Conservation (phyloP, 2,888 invertebrate species). For the Altica lythri region DNA sequence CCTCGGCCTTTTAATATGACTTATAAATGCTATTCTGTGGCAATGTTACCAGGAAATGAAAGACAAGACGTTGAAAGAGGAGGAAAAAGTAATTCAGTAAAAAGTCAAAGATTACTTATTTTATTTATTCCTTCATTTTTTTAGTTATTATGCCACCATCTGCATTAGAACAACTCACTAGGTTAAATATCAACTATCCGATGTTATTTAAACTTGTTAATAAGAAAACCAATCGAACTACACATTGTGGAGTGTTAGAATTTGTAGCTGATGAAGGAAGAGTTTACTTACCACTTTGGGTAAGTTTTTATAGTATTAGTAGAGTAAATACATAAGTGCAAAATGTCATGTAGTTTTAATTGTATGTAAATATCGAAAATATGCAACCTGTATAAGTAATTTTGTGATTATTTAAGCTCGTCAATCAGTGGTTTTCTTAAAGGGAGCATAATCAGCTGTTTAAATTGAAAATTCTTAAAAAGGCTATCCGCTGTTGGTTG, state of each 20-base stretch:
- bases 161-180: slow-evolving; percentile 88
- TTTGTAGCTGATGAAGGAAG: slow-evolving; percentile 99
- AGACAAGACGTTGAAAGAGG: slow-evolving; percentile 93
- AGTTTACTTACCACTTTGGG: slow-evolving; percentile 98
- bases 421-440: no score
- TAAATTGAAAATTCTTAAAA: no score
- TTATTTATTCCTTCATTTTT: slow-evolving; percentile 54
- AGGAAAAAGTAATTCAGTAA: slow-evolving; percentile 92
- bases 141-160: slow-evolving; percentile 98
- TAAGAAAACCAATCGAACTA: slow-evolving; percentile 78
- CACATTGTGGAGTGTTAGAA: slow-evolving; percentile 96
- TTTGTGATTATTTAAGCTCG: no score
- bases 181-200: slow-evolving; percentile 95
- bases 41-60: slow-evolving; percentile 93
- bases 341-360: no score
- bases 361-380: no score
- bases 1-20: slow-evolving; percentile 80
- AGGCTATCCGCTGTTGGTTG: no score
- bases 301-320: no score
- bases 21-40: slow-evolving; percentile 91
- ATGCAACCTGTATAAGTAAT: no score
- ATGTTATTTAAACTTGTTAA: slow-evolving; percentile 98
- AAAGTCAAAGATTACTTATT: no score
- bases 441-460: no score
- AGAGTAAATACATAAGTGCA: no score